Evolutionary conservation across 2,113 vertebrate species (phyloP).

Genomic region (Oryzias javanicus): DNA sequence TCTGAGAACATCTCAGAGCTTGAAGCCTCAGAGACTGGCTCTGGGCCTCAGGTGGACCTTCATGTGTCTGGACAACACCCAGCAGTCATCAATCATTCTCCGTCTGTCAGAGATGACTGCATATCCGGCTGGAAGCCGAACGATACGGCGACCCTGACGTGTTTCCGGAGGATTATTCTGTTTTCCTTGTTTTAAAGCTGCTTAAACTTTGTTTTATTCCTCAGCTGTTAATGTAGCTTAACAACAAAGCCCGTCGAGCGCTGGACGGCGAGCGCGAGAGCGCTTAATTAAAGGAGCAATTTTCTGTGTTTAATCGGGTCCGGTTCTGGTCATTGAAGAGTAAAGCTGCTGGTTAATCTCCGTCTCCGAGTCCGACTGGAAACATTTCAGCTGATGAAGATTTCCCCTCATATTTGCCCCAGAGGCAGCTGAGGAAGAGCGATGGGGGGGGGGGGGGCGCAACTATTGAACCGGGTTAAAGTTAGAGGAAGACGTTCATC

Average conservation of each 20-base stretch:
- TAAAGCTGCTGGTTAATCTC: neutral
- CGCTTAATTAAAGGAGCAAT: constrained; percentile 27
- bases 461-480: too few relatives aligned
- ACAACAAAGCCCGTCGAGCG: constrained; percentile 45
- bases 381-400: too few relatives aligned
- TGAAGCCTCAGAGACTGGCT: constrained; percentile 8
- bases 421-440: constrained; percentile 5
- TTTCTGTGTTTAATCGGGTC: constrained; percentile 28
- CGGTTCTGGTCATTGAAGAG: neutral
- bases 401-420: constrained; percentile 19
- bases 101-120: constrained; percentile 53
- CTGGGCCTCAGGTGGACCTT: constrained; percentile 28
- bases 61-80: constrained; percentile 20
- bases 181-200: constrained; percentile 27
- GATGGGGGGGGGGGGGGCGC: constrained; percentile 3
- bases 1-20: neutral
- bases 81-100: constrained; percentile 71
- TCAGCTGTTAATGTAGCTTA: constrained; percentile 27
- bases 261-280: constrained; percentile 36
- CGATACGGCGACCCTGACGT: constrained; percentile 35
- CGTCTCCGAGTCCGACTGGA: constrained; percentile 12
- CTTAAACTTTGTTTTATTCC: constrained; percentile 34
- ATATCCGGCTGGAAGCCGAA: constrained; percentile 57
- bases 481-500: too few relatives aligned
- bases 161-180: constrained; percentile 47